Conservation (phyloP, 2,113 vertebrate species). For the Epinephelus moara region DNA sequence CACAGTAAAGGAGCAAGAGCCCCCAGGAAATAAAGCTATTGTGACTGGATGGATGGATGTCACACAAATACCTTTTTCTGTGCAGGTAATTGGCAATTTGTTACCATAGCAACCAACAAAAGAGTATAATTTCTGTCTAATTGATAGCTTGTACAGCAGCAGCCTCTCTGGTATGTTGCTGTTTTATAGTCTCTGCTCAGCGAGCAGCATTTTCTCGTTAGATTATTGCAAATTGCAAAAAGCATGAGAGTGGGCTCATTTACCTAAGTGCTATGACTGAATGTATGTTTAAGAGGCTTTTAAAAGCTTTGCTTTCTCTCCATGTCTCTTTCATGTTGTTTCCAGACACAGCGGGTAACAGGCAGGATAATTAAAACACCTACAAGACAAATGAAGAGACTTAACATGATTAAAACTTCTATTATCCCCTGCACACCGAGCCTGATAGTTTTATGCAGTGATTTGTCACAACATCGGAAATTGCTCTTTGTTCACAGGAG, state of each 20-base stretch:
- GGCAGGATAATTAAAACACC: slow-evolving; percentile 67
- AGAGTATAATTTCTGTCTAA: slow-evolving; percentile 65
- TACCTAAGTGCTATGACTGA: slow-evolving; percentile 76
- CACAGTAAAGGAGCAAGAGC: slow-evolving; percentile 5
- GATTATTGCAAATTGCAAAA: slow-evolving; percentile 78
- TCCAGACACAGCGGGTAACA: slow-evolving; percentile 62
- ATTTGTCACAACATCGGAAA: slow-evolving; percentile 36
- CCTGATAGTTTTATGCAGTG: neutral
- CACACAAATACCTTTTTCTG: slow-evolving; percentile 67
- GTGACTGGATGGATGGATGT: slow-evolving; percentile 37
- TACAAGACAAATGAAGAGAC: slow-evolving; percentile 54
- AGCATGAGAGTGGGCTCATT: slow-evolving; percentile 73
- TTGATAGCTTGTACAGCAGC: slow-evolving; percentile 73
- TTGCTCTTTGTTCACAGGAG: slow-evolving; percentile 8
- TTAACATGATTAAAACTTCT: slow-evolving; percentile 43
- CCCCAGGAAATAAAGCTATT: slow-evolving; percentile 51
- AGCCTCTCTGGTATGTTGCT: slow-evolving; percentile 58
- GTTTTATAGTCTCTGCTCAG: slow-evolving; percentile 71
- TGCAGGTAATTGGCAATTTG: slow-evolving; percentile 81
- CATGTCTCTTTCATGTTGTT: slow-evolving; percentile 44
- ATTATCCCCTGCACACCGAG: slow-evolving; percentile 47
- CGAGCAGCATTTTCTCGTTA: slow-evolving; percentile 79
- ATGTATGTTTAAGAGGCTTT: slow-evolving; percentile 69
- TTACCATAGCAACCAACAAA: slow-evolving; percentile 65
- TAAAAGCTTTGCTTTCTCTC: slow-evolving; percentile 50